A percentile compares a stretch with the other conserved stretches of the same genome.
Evolutionary conservation across 2,888 invertebrate species (phyloP).

Genomic region (Eupithecia exiguata): DNA sequence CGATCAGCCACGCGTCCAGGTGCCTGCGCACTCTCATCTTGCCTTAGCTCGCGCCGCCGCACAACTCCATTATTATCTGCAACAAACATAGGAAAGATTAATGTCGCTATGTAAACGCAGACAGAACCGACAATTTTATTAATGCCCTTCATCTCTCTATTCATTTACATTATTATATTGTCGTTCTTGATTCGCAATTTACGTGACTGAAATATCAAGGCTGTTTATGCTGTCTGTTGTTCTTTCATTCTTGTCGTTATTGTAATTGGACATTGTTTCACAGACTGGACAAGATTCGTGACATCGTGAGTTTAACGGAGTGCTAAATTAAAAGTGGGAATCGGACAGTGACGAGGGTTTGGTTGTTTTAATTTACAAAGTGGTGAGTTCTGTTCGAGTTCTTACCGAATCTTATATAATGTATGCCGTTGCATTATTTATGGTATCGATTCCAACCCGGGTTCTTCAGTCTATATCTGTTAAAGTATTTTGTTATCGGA

Average conservation of each 20-base stretch:
- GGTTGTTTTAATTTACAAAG: constrained; percentile 53
- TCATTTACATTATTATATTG: constrained; percentile 35
- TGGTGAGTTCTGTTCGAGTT: constrained; percentile 34
- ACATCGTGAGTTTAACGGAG: constrained; percentile 60
- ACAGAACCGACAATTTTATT: constrained; percentile 9
- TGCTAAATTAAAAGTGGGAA: constrained; percentile 68
- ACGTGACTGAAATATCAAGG: constrained; percentile 33
- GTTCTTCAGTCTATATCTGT: constrained; percentile 45
- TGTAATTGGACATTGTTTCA: constrained; percentile 48
- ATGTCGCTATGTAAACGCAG: constrained; percentile 9
- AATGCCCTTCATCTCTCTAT: constrained; percentile 14
- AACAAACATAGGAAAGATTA: constrained; percentile 62
- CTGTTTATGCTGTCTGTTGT: constrained; percentile 27
- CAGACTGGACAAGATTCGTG: constrained; percentile 49
- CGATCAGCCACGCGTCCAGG: constrained; percentile 75
- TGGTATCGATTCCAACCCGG: constrained; percentile 48
- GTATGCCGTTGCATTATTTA: constrained; percentile 64
- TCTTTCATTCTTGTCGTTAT: constrained; percentile 42
- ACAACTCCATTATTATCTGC: constrained; percentile 71
- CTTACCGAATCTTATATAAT: constrained; percentile 54
- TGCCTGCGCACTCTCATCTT: constrained; percentile 72
- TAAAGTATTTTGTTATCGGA: constrained; percentile 47
- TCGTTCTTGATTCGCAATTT: constrained; percentile 35
- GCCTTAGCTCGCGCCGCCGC: constrained; percentile 69
- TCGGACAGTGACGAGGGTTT: constrained; percentile 68